These are phyloP conservation scores for Phalacrocorax brasilianus DNA, from an alignment of 2,113 vertebrate genomes.

Conservation along the genomic window DNA sequence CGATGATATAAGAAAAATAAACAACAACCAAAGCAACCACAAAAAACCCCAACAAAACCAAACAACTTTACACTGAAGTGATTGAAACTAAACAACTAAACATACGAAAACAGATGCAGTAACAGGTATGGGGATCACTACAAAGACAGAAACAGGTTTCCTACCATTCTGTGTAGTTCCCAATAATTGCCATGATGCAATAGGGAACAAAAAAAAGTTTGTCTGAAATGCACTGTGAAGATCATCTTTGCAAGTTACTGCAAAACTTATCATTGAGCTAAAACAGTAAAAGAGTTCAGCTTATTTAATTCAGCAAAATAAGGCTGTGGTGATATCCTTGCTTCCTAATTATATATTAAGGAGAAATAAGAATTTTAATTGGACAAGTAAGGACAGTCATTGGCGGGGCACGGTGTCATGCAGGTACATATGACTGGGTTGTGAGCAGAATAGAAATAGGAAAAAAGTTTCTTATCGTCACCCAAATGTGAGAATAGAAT, in stretches of 20 bases:
- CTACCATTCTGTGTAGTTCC: neutral
- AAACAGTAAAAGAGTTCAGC: neutral
- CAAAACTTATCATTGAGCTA: neutral
- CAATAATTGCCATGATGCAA: neutral
- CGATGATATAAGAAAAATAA: neutral
- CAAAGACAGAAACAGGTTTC: slow-evolving; percentile 2
- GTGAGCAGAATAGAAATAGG: neutral
- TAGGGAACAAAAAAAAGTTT: slow-evolving; percentile 15
- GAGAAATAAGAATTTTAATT: neutral
- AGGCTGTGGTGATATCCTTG: neutral
- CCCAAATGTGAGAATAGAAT: neutral
- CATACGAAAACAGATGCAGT: neutral
- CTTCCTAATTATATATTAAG: neutral
- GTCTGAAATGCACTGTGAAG: slow-evolving; percentile 28
- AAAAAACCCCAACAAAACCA: too few relatives aligned
- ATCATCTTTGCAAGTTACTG: slow-evolving; percentile 10
- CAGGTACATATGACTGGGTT: neutral
- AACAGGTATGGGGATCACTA: neutral
- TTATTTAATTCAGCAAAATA: neutral
- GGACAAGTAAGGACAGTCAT: neutral
- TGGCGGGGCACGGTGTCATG: neutral
- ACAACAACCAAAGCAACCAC: too few relatives aligned
- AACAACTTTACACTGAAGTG: neutral
- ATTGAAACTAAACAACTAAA: neutral
- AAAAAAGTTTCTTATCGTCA: neutral